These are phyloP conservation scores for Potorous gilbertii DNA, from an alignment of 2,797 vertebrate genomes.

Conservation along the genomic window DNA sequence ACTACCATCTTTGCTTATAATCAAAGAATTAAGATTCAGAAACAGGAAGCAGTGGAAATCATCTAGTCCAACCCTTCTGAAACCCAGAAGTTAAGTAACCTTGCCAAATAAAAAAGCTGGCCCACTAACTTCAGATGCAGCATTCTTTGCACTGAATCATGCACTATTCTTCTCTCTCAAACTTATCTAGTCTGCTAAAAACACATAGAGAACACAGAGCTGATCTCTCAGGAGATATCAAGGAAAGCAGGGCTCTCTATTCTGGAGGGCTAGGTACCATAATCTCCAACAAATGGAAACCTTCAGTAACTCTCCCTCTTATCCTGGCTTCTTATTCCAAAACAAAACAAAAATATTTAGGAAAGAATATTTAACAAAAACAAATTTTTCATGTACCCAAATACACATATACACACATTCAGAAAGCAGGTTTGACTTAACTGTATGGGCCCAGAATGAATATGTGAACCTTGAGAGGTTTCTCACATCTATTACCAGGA, in stretches of 20 bases:
- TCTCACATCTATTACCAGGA: neutral
- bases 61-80: neutral
- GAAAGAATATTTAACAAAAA: neutral
- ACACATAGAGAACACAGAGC: slow-evolving; percentile 1
- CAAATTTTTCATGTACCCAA: neutral
- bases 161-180: slow-evolving; percentile 10
- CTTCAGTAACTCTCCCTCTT: neutral
- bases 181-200: slow-evolving; percentile 46
- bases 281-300: slow-evolving; percentile 2
- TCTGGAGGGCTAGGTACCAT: neutral
- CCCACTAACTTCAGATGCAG: neutral
- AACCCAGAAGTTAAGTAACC: neutral
- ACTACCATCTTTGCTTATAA: neutral
- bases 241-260: slow-evolving; percentile 3
- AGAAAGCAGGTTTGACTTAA: slow-evolving; percentile 18
- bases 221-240: slow-evolving; percentile 38
- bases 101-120: neutral
- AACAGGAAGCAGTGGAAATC: neutral
- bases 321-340: neutral
- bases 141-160: neutral
- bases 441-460: neutral
- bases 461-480: neutral
- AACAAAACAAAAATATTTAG: slow-evolving; percentile 27
- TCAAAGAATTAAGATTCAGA: neutral
- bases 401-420: neutral